Conservation (phyloP, 2,797 vertebrate genomes). For the Xenopus petersii region DNA sequence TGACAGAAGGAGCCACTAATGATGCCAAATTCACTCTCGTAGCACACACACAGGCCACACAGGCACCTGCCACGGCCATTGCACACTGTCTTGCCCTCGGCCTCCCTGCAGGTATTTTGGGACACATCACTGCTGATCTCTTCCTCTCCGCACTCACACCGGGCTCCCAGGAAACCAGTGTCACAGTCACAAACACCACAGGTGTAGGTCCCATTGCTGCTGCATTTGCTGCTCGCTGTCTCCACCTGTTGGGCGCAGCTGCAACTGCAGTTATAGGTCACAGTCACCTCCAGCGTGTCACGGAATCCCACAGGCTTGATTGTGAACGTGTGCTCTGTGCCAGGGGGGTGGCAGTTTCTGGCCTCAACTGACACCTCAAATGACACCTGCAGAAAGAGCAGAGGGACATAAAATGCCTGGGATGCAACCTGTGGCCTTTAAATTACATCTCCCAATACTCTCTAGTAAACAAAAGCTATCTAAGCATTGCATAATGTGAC, state of each 20-base stretch:
- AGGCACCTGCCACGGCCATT: constrained; percentile 91
- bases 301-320: constrained; percentile 93
- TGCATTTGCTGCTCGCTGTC: constrained; percentile 78
- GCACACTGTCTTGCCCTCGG: constrained; percentile 88
- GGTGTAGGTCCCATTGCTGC: constrained; percentile 77
- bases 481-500: no score
- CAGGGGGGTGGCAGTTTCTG: constrained; percentile 72
- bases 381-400: constrained; percentile 72
- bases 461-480: no score
- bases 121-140: constrained; percentile 67
- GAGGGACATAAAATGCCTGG: no score
- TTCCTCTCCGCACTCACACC: constrained; percentile 88
- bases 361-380: constrained; percentile 87
- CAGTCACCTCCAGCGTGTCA: constrained; percentile 81
- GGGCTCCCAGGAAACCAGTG: constrained; percentile 80
- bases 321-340: constrained; percentile 71
- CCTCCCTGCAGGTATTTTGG: constrained; percentile 83
- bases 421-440: no score
- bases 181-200: constrained; percentile 87
- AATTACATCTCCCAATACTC: no score
- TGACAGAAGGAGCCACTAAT: constrained; percentile 96
- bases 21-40: constrained; percentile 93
- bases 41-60: constrained; percentile 94
- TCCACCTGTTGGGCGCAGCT: constrained; percentile 68
- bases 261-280: constrained; percentile 82